A percentile compares a stretch with the other conserved stretches of the same genome.
phyloP scores from a whole-genome alignment of 2,888 invertebrate species.

The Heteromyza rotundicornis region DNA sequence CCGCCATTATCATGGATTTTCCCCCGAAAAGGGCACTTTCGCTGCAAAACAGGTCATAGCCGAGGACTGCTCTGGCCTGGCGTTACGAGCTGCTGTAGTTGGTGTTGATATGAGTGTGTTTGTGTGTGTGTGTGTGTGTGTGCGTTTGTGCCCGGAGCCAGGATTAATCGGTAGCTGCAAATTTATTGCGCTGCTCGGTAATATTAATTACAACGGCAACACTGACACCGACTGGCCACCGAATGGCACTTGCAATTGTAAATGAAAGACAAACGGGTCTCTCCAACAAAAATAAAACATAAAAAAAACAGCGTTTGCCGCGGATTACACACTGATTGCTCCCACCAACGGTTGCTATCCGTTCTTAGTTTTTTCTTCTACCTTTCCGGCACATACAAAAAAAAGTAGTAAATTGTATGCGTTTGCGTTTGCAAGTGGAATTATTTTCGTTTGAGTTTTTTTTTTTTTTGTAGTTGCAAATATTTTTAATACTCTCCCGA shows the following conservation, averaged over 20 bases:
- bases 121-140: slow-evolving; percentile 6
- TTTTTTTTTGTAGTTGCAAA: slow-evolving; percentile 13
- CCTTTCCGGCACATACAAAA: neutral
- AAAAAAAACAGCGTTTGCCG: slow-evolving; percentile 4
- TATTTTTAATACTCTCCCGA: slow-evolving; percentile 15
- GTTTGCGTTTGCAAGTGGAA: neutral
- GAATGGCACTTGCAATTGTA: neutral
- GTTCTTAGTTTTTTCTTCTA: too few species aligned
- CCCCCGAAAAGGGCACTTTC: neutral
- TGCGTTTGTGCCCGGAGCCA: slow-evolving; percentile 22
- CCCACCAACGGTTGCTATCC: too few species aligned
- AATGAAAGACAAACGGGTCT: too few species aligned
- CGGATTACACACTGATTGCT: slow-evolving; percentile 17
- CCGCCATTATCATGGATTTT: neutral
- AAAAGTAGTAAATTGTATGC: neutral
- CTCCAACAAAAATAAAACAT: neutral
- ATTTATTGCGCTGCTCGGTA: slow-evolving; percentile 45
- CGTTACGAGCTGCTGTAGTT: neutral
- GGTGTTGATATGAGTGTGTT: neutral
- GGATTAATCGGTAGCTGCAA: slow-evolving; percentile 44
- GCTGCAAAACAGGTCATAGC: neutral
- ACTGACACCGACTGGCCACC: neutral
- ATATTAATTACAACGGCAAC: slow-evolving; percentile 43
- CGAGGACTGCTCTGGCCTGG: neutral
- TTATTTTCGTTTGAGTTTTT: slow-evolving; percentile 18